Evolutionary conservation across 2,797 vertebrate genomes (phyloP), one percentile per base, ranked within the genome.

Genomic region (Graptemys geographica): DNA sequence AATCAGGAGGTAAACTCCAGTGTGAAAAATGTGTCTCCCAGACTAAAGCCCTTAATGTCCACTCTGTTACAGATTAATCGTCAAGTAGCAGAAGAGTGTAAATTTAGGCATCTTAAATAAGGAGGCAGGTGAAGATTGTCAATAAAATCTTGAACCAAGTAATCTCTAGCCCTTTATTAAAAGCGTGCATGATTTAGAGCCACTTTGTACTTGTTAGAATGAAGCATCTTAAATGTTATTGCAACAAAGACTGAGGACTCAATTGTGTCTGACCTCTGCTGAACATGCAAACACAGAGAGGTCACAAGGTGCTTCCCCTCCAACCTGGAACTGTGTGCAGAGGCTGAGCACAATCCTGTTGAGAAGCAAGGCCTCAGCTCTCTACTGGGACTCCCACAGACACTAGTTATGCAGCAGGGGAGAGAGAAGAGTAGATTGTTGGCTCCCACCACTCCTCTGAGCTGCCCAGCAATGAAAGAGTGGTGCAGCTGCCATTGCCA

Each of bases 1-100:
- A 96, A 84, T 90, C 86, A 88, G 51, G 25, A 4, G 0, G 19
- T 53, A 92, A 96, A 96, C 94, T 83, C 90, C 86, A 47, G 25
- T 76, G n/a, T 90, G 84, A 94, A 95, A 92, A 92, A 94, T 90
- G 8, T 1, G 7, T 79, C 31, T 80, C 76, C 52, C 37, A 89
- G 85, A 74, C 93, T 79, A 92, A 2, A 7, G 5, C 1, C 83
- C 4, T 92, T 90, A 92, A 51, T 3, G 27, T 79, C 3, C 93
- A 81, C 80, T 79, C 11, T 83, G 25, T 87, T 56, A 79, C 41
- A 90, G 23, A 53, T 56, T 3, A 56, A 52, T 87, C 85, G 37
- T 90, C n/a, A 89, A 89, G 18, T 76, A 80, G 12, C 81, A 21
- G 83, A 76, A 83, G 15, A 33, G 59, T n/a, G 59, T 28, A 65